Percentiles rank a stretch among this genome's conserved stretches.
These are phyloP conservation scores for Pseudomyrmex dendroicus DNA, from an alignment of 1,140 invertebrate genomes.

Conservation along the genomic window DNA sequence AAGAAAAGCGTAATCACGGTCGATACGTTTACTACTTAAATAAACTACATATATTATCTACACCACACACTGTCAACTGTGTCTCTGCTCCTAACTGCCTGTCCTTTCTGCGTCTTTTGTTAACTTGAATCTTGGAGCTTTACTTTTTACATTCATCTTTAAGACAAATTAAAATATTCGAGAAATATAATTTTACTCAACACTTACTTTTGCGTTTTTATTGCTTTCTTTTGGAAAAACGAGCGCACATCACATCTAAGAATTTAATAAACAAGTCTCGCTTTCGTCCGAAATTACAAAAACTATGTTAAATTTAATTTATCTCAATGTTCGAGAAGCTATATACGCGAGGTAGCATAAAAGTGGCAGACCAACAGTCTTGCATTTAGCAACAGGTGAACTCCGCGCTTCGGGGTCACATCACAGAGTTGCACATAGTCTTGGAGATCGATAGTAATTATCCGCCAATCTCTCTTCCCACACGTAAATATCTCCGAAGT, in stretches of 20 bases:
- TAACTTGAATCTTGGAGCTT: too few species aligned
- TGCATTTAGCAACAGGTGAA: constrained; percentile 71
- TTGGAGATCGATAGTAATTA: constrained; percentile 69
- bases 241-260: neutral
- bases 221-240: neutral
- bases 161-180: neutral
- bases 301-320: constrained; percentile 14
- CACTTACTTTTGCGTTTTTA: neutral
- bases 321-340: neutral
- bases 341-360: neutral
- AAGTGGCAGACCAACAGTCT: constrained; percentile 20
- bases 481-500: constrained; percentile 63
- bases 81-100: too few species aligned
- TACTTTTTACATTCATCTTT: too few species aligned
- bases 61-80: too few species aligned
- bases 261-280: neutral
- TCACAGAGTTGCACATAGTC: constrained; percentile 19
- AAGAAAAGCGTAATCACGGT: too few species aligned
- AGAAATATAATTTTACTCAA: neutral
- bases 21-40: too few species aligned
- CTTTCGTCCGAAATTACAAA: neutral
- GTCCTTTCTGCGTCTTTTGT: too few species aligned
- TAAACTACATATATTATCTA: too few species aligned
- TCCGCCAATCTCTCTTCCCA: constrained; percentile 18
- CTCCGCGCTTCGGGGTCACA: constrained; percentile 39